Conservation (phyloP, 2,113 vertebrate genomes). For the Gopherus flavomarginatus region DNA sequence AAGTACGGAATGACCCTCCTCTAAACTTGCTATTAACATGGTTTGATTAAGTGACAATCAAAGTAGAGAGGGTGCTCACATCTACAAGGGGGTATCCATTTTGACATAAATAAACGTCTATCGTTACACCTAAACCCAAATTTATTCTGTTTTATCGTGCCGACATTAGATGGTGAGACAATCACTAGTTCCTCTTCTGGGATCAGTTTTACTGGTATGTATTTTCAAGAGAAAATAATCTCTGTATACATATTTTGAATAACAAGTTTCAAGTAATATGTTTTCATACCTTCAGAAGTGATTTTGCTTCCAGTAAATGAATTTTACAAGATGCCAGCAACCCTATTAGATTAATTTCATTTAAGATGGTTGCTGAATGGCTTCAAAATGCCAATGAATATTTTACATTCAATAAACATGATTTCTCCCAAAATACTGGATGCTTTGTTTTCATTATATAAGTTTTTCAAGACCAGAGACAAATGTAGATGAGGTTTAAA, state of each 20-base stretch:
- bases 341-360: conserved; percentile 3
- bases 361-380: not conserved
- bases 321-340: not conserved
- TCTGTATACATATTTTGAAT: not conserved
- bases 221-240: not conserved
- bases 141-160: not conserved
- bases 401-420: too few species aligned
- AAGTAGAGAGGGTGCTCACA: not conserved
- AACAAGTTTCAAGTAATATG: not conserved
- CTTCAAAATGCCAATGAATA: not conserved
- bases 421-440: too few species aligned
- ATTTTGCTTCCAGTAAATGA: not conserved
- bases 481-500: too few species aligned
- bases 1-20: not conserved
- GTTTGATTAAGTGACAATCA: not conserved
- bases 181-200: not conserved
- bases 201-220: not conserved
- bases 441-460: too few species aligned
- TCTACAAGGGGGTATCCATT: not conserved
- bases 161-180: not conserved
- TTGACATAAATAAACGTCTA: not conserved
- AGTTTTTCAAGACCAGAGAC: too few species aligned
- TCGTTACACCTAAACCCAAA: not conserved
- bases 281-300: not conserved
- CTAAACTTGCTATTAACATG: not conserved